Conservation (phyloP, 2,888 invertebrate species). For the Frankliniella fusca region DNA sequence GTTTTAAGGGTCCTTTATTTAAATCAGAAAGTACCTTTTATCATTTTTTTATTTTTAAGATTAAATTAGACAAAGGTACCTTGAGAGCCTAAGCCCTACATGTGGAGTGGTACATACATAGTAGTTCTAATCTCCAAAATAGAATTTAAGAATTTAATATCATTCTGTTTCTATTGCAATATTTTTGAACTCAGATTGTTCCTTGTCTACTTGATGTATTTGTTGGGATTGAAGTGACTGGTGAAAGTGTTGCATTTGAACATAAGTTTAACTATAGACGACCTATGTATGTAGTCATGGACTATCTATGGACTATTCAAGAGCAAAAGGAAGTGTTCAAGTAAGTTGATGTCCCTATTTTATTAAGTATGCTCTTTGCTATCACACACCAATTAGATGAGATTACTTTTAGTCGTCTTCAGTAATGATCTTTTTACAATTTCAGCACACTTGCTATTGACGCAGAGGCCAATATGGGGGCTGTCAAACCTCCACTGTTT, state of each 20-base stretch:
- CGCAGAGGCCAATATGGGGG: slow-evolving; percentile 85
- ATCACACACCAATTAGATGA: not conserved
- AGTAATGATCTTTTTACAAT: slow-evolving; percentile 35
- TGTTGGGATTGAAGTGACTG: slow-evolving; percentile 97
- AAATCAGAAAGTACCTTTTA: not conserved
- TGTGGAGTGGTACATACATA: too few relatives aligned
- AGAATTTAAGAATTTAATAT: slow-evolving; percentile 6
- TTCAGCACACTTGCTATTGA: slow-evolving; percentile 66
- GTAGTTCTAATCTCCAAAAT: too few relatives aligned
- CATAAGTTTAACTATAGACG: slow-evolving; percentile 95
- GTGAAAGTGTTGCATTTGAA: slow-evolving; percentile 91
- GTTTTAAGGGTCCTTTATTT: slow-evolving; percentile 28
- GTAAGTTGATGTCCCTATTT: slow-evolving; percentile 50
- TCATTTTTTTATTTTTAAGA: slow-evolving; percentile 5
- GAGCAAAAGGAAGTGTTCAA: slow-evolving; percentile 73
- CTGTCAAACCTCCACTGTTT: slow-evolving; percentile 84
- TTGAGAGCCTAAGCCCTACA: too few relatives aligned
- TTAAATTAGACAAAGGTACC: too few relatives aligned
- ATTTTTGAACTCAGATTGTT: slow-evolving; percentile 59
- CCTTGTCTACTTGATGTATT: slow-evolving; percentile 82
- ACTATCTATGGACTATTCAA: slow-evolving; percentile 80
- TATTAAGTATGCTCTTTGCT: not conserved
- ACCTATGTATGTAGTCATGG: slow-evolving; percentile 92
- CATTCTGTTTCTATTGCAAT: slow-evolving; percentile 28
- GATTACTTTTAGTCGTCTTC: not conserved